These are phyloP conservation scores for Alitta virens DNA, from an alignment of 2,888 invertebrate species.

Conservation along the genomic window DNA sequence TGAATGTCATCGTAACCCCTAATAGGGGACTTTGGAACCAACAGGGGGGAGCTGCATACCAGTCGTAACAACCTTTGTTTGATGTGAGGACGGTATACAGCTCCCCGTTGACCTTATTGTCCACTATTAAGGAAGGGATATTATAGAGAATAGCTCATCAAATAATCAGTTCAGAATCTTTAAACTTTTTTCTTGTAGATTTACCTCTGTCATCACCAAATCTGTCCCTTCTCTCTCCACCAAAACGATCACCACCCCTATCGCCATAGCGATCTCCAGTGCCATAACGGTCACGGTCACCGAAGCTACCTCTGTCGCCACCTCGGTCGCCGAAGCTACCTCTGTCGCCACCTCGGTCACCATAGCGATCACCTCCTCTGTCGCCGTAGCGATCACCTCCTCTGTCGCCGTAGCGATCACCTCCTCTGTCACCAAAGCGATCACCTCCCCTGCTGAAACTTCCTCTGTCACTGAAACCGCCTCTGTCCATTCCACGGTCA, in stretches of 20 bases:
- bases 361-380: constrained; percentile 13
- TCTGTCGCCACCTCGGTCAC: constrained; percentile 17
- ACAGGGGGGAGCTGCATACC: too few relatives aligned
- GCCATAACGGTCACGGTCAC: constrained; percentile 20
- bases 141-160: too few relatives aligned
- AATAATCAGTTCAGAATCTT: too few relatives aligned
- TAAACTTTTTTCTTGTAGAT: too few relatives aligned
- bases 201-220: too few relatives aligned
- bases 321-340: neutral
- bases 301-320: constrained; percentile 24
- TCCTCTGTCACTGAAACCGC: constrained; percentile 48
- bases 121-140: too few relatives aligned
- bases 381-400: constrained; percentile 24
- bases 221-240: too few relatives aligned
- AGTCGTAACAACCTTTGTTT: too few relatives aligned
- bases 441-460: constrained; percentile 35
- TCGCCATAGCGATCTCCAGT: constrained; percentile 10
- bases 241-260: neutral
- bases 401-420: constrained; percentile 29
- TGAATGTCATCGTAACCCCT: too few relatives aligned
- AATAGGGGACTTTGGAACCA: too few relatives aligned
- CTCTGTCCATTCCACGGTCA: constrained; percentile 29
- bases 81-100: too few relatives aligned
- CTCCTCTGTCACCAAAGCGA: constrained; percentile 18
- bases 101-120: too few relatives aligned